Percentiles rank a stretch among this genome's conserved stretches.
Conservation (phyloP, 2,113 vertebrate genomes). For the Morone saxatilis region DNA sequence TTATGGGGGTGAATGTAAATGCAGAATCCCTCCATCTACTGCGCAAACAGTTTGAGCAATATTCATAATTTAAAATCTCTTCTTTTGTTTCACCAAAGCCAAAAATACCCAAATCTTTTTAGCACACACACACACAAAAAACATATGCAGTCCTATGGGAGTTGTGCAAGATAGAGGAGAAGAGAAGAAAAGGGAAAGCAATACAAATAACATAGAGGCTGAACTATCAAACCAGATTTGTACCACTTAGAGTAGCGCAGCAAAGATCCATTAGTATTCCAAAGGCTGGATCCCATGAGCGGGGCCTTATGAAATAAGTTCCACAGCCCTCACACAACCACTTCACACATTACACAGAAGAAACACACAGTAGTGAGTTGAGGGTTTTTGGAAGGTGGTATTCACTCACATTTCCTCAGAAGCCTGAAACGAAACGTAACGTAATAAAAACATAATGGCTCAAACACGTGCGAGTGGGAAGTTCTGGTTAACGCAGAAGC, state of each 20-base stretch:
- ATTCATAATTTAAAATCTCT: conserved; percentile 74
- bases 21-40: conserved; percentile 32
- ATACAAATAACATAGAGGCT: conserved; percentile 77
- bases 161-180: conserved; percentile 45
- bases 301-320: conserved; percentile 69
- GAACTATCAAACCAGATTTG: conserved; percentile 80
- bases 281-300: conserved; percentile 72
- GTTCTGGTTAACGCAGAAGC: conserved; percentile 10
- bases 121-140: conserved; percentile 30
- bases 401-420: conserved; percentile 49
- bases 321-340: conserved; percentile 55
- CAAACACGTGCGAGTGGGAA: conserved; percentile 11
- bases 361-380: conserved; percentile 43
- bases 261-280: conserved; percentile 71
- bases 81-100: conserved; percentile 64
- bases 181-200: conserved; percentile 62
- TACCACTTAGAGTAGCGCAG: conserved; percentile 62
- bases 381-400: conserved; percentile 32
- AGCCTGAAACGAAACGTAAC: background rate
- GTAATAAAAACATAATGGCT: conserved; percentile 50
- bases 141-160: conserved; percentile 67
- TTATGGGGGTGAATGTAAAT: conserved; percentile 68
- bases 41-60: conserved; percentile 70
- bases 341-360: conserved; percentile 63
- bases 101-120: conserved; percentile 67